Conservation (phyloP, 2,797 vertebrate species). For the Alfaro cultratus region DNA sequence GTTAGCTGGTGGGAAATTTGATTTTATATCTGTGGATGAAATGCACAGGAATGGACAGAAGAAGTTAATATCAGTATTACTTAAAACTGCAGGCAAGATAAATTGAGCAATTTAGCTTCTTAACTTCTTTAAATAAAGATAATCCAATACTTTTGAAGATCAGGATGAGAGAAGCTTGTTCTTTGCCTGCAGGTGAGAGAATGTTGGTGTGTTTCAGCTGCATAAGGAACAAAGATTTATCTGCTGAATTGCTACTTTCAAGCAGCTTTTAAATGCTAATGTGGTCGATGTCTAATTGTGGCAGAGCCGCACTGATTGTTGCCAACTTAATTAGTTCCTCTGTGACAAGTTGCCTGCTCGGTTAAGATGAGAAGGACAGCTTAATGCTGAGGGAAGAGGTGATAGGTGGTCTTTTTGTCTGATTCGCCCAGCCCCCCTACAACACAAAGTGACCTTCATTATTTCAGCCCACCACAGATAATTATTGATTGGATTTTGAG, state of each 20-base stretch:
- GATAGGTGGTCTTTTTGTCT: conserved; percentile 41
- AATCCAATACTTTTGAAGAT: conserved; percentile 5
- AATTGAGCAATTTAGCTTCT: conserved; percentile 10
- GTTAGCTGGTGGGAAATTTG: neutral
- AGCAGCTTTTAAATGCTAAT: conserved; percentile 43
- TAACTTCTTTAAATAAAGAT: neutral
- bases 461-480: conserved; percentile 16
- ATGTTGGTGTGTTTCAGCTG: conserved; percentile 37
- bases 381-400: conserved; percentile 42
- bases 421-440: conserved; percentile 1
- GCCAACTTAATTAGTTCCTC: conserved; percentile 68
- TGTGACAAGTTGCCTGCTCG: conserved; percentile 56
- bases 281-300: conserved; percentile 39
- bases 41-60: neutral
- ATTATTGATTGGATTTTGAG: conserved; percentile 33
- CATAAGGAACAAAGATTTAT: conserved; percentile 36
- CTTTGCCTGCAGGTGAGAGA: conserved; percentile 39
- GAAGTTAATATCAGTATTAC: neutral
- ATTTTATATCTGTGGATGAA: neutral
- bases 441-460: conserved; percentile 16
- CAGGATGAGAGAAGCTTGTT: conserved; percentile 27
- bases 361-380: conserved; percentile 45
- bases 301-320: conserved; percentile 25
- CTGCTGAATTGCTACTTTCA: conserved; percentile 44
- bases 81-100: conserved; percentile 1